Base-by-base conservation (phyloP, 2,888 invertebrate genomes). In the Agriotes lineatus region DNA sequence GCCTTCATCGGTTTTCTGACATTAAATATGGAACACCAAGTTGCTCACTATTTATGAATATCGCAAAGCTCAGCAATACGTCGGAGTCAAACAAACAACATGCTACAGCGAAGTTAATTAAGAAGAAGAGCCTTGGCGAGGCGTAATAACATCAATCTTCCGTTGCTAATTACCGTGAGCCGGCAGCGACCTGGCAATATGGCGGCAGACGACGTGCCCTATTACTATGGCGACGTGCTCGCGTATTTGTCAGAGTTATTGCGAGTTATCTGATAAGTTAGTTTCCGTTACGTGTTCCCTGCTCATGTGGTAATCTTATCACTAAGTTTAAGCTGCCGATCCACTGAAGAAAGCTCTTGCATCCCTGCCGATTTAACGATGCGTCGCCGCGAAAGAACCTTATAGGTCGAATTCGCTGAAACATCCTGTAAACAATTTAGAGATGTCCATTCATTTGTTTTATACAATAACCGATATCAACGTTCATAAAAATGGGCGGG, bases 71-170 rank as follows among this genome's bases (percentile, higher is more conserved):
- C 58, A 42, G 66, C 61, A 67, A 69, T 69, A 69, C 60, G 48
- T 69, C 63, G 69, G 63, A 69, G 62, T 69, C 70, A 74, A 73
- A 75, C 75, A 74, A 75, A 76, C 74, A 76, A 73, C 75, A 74
- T 74, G 72, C 69, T 74, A 74, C 74, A 73, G 75, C 74, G 69
- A 65, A 75, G 77, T 76, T 78, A 78, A 78, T 78, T 78, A 78
- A 77, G 77, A 75, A 77, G 74, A 77, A 75, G 76, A 75, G 70
- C 72, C 74, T 74, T 75, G 76, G 75, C 75, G 76, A 76, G 69
- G 76, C 76, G 76, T 76, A 74, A 75, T 76, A 78, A 76, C 78
- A 77, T 79, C 78, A 79, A 77, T 78, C 78, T 77, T 75, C 69
- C 70, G 66, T 69, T 72, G 74, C 77, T 78, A 78, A 78, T 78